Conservation (phyloP, 2,113 vertebrate genomes). For the Oplegnathus fasciatus region DNA sequence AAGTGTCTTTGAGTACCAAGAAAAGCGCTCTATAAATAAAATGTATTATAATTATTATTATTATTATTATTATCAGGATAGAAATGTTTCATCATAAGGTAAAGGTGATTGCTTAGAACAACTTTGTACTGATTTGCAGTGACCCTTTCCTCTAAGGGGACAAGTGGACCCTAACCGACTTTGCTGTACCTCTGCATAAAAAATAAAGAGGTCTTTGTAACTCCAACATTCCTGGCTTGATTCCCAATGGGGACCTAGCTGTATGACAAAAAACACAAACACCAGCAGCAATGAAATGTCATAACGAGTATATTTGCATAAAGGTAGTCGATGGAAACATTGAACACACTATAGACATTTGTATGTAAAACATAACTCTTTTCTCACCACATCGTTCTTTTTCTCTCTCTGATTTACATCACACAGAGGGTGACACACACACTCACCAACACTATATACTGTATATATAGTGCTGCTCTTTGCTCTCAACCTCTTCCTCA, state of each 20-base stretch:
- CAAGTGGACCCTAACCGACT: no score
- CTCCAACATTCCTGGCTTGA: background rate
- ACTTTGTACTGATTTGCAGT: no score
- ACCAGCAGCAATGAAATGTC: background rate
- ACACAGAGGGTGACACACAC: background rate
- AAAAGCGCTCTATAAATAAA: no score
- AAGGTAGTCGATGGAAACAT: background rate
- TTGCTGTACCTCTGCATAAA: background rate
- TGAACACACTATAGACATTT: background rate
- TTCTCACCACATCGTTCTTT: background rate
- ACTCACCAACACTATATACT: background rate
- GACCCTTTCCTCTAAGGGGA: no score
- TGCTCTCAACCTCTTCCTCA: background rate
- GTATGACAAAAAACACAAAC: background rate
- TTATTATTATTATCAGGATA: no score
- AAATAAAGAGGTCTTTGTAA: background rate
- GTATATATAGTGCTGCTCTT: background rate
- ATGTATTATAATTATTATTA: no score
- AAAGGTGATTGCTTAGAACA: no score
- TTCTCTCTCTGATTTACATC: background rate
- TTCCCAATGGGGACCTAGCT: background rate
- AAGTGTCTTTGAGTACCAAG: no score
- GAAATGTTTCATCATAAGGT: no score
- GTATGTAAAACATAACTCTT: background rate
- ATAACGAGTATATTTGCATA: background rate